A percentile compares a stretch with the other conserved stretches of the same genome.
phyloP scores from a whole-genome alignment of 2,113 vertebrate species.

The Calonectris borealis region DNA sequence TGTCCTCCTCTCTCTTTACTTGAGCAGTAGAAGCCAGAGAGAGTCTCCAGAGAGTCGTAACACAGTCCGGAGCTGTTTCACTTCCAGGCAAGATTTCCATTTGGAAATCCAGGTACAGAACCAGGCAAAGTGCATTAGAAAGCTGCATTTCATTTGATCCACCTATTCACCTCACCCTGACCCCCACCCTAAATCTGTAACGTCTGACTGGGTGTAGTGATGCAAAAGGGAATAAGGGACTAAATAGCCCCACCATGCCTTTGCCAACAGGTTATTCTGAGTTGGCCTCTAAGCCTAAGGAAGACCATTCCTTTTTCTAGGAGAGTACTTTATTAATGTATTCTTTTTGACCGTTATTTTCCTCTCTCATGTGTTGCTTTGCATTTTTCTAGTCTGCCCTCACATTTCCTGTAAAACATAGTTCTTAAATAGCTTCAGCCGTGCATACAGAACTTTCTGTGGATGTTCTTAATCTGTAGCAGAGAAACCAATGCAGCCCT shows the following conservation, averaged over 20 bases:
- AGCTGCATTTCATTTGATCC: background rate
- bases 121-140: background rate
- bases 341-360: background rate
- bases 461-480: slow-evolving; percentile 12
- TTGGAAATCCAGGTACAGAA: background rate
- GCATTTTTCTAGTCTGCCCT: background rate
- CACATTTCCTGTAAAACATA: background rate
- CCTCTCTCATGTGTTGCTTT: background rate
- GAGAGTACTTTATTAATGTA: background rate
- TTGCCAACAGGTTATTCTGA: background rate
- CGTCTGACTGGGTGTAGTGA: background rate
- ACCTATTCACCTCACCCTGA: background rate
- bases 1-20: background rate
- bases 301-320: background rate
- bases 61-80: background rate
- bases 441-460: slow-evolving; percentile 13
- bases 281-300: background rate
- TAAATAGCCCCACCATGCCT: background rate
- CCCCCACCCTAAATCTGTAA: background rate
- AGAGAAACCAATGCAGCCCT: slow-evolving; percentile 14
- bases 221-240: background rate
- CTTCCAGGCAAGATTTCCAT: background rate
- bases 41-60: background rate
- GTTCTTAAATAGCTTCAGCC: slow-evolving; percentile 25
- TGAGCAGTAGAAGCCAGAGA: background rate